These are phyloP conservation scores for Parauchenoglanis ngamensis DNA, from an alignment of 2,797 vertebrate genomes.

Conservation along the genomic window DNA sequence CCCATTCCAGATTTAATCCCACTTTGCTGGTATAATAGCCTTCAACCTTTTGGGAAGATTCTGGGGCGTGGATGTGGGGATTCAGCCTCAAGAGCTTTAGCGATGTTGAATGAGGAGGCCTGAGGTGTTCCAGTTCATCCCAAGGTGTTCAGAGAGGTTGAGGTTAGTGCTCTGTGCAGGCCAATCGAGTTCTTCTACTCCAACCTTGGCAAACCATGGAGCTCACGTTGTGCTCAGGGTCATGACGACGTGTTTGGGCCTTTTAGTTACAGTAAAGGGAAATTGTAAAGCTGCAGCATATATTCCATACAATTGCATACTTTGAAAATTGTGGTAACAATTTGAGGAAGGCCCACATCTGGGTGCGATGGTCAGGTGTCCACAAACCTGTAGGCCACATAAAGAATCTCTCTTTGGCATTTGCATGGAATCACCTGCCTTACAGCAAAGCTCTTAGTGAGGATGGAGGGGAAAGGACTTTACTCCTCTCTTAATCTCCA, in stretches of 20 bases:
- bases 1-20: background rate
- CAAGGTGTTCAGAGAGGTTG: background rate
- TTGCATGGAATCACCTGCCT: background rate
- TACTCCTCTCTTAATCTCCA: slow-evolving; percentile 46
- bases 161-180: background rate
- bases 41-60: background rate
- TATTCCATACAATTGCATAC: background rate
- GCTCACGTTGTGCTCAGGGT: background rate
- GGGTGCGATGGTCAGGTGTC: background rate
- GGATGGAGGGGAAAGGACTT: slow-evolving; percentile 7
- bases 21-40: background rate
- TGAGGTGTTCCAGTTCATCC: background rate
- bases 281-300: background rate
- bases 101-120: background rate
- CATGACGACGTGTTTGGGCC: background rate
- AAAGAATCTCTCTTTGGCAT: background rate
- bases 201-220: background rate
- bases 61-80: too few relatives aligned
- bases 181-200: background rate
- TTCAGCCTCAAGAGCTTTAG: background rate
- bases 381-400: background rate
- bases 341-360: background rate
- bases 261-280: background rate
- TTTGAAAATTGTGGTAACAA: background rate
- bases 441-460: background rate